Conservation (phyloP, 2,113 vertebrate species). For the Bambusicola thoracicus region DNA sequence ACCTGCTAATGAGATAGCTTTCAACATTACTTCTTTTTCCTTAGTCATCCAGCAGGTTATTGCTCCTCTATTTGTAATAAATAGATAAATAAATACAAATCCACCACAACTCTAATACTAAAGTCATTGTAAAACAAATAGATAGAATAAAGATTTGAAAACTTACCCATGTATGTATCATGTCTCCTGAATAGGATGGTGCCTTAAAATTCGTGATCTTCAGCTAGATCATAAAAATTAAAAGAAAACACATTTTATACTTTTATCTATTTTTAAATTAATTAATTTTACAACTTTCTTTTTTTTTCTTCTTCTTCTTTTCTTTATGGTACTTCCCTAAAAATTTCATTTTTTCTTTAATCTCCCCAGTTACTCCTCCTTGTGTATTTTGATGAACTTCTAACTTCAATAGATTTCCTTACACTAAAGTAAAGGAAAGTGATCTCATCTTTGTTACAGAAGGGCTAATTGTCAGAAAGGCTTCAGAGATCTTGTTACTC, state of each 20-base stretch:
- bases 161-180: background rate
- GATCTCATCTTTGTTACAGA: background rate
- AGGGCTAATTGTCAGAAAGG: slow-evolving; percentile 1
- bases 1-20: background rate
- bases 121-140: background rate
- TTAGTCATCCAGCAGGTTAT: background rate
- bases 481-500: background rate
- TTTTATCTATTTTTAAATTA: background rate
- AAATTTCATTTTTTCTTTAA: background rate
- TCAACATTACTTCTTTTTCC: background rate
- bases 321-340: background rate
- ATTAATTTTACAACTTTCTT: background rate
- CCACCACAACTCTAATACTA: background rate
- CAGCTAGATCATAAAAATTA: background rate
- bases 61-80: background rate
- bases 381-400: background rate
- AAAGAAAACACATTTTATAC: background rate
- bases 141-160: background rate
- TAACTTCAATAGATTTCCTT: background rate
- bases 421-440: background rate
- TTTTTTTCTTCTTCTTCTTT: background rate
- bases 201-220: background rate
- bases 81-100: background rate
- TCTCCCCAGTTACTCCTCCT: background rate
- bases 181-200: background rate